Conservation (phyloP, 2,797 vertebrate genomes). For the Periparus ater region DNA sequence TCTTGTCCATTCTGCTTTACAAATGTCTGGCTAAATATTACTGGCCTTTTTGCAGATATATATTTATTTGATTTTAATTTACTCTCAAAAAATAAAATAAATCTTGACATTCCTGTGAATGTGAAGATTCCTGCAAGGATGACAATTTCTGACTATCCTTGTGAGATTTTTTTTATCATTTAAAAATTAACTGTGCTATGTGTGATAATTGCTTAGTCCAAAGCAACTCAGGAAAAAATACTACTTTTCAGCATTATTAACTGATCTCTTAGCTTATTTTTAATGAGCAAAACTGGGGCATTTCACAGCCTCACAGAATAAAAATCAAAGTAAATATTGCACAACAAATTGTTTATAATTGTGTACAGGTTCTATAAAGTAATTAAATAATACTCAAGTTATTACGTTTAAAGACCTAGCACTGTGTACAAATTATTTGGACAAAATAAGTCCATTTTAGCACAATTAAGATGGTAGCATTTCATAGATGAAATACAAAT, state of each 20-base stretch:
- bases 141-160: constrained; percentile 17
- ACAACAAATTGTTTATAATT: constrained; percentile 42
- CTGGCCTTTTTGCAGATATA: background rate
- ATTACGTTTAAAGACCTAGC: constrained; percentile 15
- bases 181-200: constrained; percentile 22
- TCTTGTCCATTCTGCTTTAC: background rate
- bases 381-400: constrained; percentile 44
- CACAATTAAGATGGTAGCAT: background rate
- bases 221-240: constrained; percentile 30
- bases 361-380: constrained; percentile 32
- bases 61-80: constrained; percentile 20
- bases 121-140: background rate
- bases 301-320: constrained; percentile 47
- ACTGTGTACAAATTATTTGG: background rate
- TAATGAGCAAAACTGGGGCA: background rate
- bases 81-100: constrained; percentile 32
- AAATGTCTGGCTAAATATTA: background rate
- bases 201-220: constrained; percentile 20
- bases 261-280: constrained; percentile 26
- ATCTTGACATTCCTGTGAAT: constrained; percentile 17
- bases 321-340: constrained; percentile 32
- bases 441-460: constrained; percentile 44
- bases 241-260: constrained; percentile 3
- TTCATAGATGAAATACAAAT: background rate
- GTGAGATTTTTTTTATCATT: background rate